These are phyloP conservation scores for Myiotriccus ornatus DNA, from an alignment of 2,797 vertebrate genomes.

Conservation along the genomic window DNA sequence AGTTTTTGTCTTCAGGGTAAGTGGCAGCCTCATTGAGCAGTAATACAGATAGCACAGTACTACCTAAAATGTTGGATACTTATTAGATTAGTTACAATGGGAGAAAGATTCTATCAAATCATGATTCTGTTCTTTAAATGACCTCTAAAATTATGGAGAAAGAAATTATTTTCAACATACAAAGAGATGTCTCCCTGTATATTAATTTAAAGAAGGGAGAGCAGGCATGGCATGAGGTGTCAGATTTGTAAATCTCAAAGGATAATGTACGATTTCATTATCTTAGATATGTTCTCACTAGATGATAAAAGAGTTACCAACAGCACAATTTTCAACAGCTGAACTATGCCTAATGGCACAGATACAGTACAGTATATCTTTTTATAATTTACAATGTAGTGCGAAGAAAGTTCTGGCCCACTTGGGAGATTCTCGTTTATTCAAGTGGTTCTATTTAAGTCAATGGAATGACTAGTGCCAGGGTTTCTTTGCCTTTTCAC, in stretches of 20 bases:
- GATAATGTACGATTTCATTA: not conserved
- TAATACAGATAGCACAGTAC: not conserved
- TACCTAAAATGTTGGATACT: slow-evolving; percentile 10
- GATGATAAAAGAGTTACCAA: slow-evolving; percentile 39
- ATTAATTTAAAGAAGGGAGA: slow-evolving; percentile 34
- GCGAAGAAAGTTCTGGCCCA: not conserved
- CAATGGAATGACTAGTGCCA: not conserved
- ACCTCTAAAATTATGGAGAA: slow-evolving; percentile 34
- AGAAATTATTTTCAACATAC: not conserved
- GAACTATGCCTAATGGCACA: not conserved
- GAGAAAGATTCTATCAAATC: slow-evolving; percentile 10
- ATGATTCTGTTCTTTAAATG: slow-evolving; percentile 26
- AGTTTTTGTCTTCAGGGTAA: slow-evolving; percentile 37
- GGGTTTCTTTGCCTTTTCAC: slow-evolving; percentile 16
- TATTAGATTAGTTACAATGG: slow-evolving; percentile 25
- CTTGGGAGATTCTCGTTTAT: not conserved
- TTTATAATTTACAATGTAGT: slow-evolving; percentile 22
- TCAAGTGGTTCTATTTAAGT: slow-evolving; percentile 40
- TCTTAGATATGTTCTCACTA: not conserved
- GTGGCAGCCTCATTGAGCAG: not conserved
- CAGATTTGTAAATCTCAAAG: slow-evolving; percentile 19
- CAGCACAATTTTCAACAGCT: not conserved
- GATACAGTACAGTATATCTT: not conserved
- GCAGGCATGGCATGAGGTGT: not conserved
- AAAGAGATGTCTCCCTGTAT: not conserved